Evolutionary conservation across 2,113 vertebrate species (phyloP).

Genomic region (Nansenia antarctica): DNA sequence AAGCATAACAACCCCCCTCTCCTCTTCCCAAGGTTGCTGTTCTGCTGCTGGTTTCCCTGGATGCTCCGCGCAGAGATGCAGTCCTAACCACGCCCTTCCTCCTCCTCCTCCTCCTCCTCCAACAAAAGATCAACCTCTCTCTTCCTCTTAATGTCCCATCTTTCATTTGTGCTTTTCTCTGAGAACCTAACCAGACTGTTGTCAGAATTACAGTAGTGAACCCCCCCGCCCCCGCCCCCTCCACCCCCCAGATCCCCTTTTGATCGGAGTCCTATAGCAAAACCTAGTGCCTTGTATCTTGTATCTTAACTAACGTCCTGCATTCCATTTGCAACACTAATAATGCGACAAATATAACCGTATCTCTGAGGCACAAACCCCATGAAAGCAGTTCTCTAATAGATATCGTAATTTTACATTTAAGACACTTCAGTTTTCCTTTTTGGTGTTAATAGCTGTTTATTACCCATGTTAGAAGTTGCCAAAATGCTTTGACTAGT

Average conservation of each 20-base stretch:
- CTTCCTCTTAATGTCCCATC: slow-evolving; percentile 41
- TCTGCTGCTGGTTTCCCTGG: slow-evolving; percentile 97
- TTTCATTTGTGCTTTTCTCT: slow-evolving; percentile 10
- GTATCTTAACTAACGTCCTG: slow-evolving; percentile 66
- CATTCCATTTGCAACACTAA: slow-evolving; percentile 52
- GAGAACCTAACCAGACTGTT: slow-evolving; percentile 26
- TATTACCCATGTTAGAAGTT: not conserved
- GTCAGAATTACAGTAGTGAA: slow-evolving; percentile 43
- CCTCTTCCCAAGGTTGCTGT: slow-evolving; percentile 81
- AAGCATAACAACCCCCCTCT: not conserved
- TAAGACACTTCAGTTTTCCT: slow-evolving; percentile 9
- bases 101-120: slow-evolving; percentile 7
- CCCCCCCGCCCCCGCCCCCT: not conserved
- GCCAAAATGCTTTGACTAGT: not conserved
- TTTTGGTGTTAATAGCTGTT: not conserved
- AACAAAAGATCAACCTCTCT: slow-evolving; percentile 28
- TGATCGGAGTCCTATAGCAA: slow-evolving; percentile 69
- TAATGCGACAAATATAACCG: slow-evolving; percentile 2
- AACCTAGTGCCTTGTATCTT: slow-evolving; percentile 83
- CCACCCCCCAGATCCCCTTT: slow-evolving; percentile 20
- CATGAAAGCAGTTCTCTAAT: slow-evolving; percentile 20
- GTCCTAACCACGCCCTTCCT: slow-evolving; percentile 74
- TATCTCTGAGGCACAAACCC: slow-evolving; percentile 10
- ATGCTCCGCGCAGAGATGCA: slow-evolving; percentile 94
- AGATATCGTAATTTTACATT: slow-evolving; percentile 2